Base-by-base conservation (phyloP, 1,140 invertebrate genomes). In the Lineus longissimus region DNA sequence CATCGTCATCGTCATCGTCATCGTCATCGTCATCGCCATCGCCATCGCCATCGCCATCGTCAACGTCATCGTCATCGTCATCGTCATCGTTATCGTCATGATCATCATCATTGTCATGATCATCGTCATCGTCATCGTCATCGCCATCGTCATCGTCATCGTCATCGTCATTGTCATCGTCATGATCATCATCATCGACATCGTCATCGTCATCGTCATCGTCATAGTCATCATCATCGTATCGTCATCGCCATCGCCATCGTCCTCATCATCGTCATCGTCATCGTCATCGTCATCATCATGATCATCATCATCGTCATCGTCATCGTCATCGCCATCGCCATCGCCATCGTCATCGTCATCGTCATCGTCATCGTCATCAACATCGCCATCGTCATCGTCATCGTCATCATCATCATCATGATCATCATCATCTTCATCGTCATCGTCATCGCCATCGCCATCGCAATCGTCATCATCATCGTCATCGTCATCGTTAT, bases 401-500 rank as follows among this genome's bases (percentile, higher is more conserved):
- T 43, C 40, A 11, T 43, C 40, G 11, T 43, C 40, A n/a, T 43
- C 40, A 11, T 43, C 40, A 11, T 43, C 40, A 11, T 43, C 40
- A 11, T 43, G 11, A 43, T 43, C 40, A 43, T 43, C 40, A 43
- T 43, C 40, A 13, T 43, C 40, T 43, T 43, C 40, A 13, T 43
- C 40, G 11, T 43, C 40, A 13, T 43, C 40, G n/a, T 43, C 40
- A 43, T 43, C 40, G n/a, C n/a, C 40, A 43, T 43, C 40, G n/a
- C n/a, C 40, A 43, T 43, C 40, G n/a, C n/a, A 11, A 43, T 43
- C 40, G n/a, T 43, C 40, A 43, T 43, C 40, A 43, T 43, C 40
- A 43, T 43, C 40, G n/a, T 43, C 40, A 43, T 43, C 40, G n/a
- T 43, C 40, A 43, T 43, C 40, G n/a, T 43, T n/a, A 43, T 43